Percentiles rank a stretch among this genome's conserved stretches.
Conservation (phyloP, 2,888 invertebrate genomes). For the Nycteola revayana region DNA sequence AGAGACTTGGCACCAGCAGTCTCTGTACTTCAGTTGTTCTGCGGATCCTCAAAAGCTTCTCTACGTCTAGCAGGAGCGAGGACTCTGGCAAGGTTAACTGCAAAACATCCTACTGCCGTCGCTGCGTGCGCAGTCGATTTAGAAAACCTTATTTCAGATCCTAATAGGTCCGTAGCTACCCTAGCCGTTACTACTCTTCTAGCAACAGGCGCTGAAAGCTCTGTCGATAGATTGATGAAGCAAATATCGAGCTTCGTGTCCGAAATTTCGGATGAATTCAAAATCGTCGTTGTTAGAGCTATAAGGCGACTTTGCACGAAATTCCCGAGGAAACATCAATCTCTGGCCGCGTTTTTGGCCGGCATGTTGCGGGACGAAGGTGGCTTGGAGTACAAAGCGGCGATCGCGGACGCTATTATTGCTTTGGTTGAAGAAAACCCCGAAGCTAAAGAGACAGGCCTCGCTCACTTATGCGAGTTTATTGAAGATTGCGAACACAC, state of each 20-base stretch:
- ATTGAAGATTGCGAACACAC: conserved; percentile 99
- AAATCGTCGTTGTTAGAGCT: conserved; percentile 98
- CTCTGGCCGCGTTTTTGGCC: conserved; percentile 97
- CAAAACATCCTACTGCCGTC: conserved; percentile 97
- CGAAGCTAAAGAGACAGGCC: conserved; percentile 97
- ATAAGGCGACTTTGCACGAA: conserved; percentile 94
- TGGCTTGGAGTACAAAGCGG: conserved; percentile 98
- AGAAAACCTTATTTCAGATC: conserved; percentile 98
- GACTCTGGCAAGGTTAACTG: conserved; percentile 97
- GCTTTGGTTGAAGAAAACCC: conserved; percentile 98
- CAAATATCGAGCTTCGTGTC: conserved; percentile 99
- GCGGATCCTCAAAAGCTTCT: conserved; percentile 97
- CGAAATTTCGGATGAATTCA: conserved; percentile 99
- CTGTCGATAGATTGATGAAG: conserved; percentile 99
- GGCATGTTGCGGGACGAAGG: conserved; percentile 98
- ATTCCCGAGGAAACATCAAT: conserved; percentile 97
- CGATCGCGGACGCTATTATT: conserved; percentile 99
- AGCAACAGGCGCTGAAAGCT: conserved; percentile 99
- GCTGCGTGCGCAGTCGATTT: conserved; percentile 98
- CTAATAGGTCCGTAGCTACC: conserved; percentile 98
- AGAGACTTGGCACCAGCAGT: conserved; percentile 97
- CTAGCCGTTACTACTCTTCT: conserved; percentile 98
- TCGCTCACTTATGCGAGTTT: conserved; percentile 99
- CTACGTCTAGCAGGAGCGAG: conserved; percentile 98
- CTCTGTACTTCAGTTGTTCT: conserved; percentile 97